phyloP scores from a whole-genome alignment of 2,113 vertebrate genomes.

The Phodopus roborovskii region DNA sequence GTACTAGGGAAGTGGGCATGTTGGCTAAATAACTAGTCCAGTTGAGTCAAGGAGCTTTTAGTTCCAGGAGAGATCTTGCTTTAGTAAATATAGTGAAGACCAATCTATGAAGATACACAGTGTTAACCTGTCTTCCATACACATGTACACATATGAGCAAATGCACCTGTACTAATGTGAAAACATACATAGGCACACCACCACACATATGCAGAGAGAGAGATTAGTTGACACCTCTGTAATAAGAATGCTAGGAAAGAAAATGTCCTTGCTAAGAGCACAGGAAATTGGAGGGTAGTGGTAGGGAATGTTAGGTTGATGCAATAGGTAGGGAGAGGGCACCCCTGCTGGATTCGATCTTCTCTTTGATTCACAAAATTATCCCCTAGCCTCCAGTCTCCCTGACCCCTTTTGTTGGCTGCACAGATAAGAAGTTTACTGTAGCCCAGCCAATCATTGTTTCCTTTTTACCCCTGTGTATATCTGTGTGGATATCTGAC shows the following conservation, averaged over 20 bases:
- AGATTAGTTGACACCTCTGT: not conserved
- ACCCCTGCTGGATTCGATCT: not conserved
- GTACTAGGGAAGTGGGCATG: too few species aligned
- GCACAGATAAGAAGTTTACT: not conserved
- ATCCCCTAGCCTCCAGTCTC: rapidly evolving
- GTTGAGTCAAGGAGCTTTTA: not conserved
- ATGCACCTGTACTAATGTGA: not conserved
- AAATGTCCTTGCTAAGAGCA: not conserved
- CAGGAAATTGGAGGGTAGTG: not conserved
- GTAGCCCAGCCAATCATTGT: not conserved
- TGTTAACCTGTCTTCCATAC: not conserved
- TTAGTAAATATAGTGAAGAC: not conserved
- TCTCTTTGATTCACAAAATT: not conserved
- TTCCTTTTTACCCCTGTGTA: not conserved
- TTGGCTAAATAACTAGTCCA: not conserved
- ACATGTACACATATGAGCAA: not conserved
- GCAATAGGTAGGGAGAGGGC: not conserved
- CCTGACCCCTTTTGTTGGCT: too few species aligned
- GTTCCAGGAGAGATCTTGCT: not conserved
- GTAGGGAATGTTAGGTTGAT: not conserved
- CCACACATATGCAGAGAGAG: not conserved
- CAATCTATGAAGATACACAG: not conserved
- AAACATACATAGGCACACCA: not conserved
- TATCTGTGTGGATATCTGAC: not conserved
- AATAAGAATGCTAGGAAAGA: not conserved